These are phyloP conservation scores for Oscheius sp. DNA, from an alignment of 2,888 invertebrate species.

Conservation along the genomic window DNA sequence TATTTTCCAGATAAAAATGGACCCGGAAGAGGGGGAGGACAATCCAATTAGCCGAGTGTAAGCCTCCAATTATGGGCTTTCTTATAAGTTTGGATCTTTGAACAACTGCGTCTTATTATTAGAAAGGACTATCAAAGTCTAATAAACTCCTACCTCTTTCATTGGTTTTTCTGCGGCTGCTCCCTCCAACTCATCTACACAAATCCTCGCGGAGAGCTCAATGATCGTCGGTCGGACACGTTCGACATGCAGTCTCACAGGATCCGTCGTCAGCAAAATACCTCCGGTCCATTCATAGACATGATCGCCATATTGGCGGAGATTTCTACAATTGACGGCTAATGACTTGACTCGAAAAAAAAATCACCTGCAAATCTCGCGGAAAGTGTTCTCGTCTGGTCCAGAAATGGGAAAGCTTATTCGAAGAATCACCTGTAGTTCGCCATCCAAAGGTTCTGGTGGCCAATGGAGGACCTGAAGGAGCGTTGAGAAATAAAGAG, in stretches of 20 bases:
- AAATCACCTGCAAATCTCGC: conserved; percentile 42
- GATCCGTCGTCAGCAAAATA: conserved; percentile 41
- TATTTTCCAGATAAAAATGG: too few relatives aligned
- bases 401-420: conserved; percentile 42
- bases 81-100: too few relatives aligned
- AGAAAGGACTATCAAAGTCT: background rate
- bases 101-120: too few relatives aligned
- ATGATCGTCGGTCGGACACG: conserved; percentile 42
- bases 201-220: conserved; percentile 43
- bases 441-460: conserved; percentile 45
- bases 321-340: conserved; percentile 9
- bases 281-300: conserved; percentile 49
- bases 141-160: conserved; percentile 30
- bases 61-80: too few relatives aligned
- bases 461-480: conserved; percentile 48
- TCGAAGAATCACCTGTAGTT: conserved; percentile 50
- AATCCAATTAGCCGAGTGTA: too few relatives aligned
- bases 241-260: conserved; percentile 43
- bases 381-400: conserved; percentile 43
- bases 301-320: conserved; percentile 32
- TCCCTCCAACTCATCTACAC: conserved; percentile 51
- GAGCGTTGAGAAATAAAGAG: background rate
- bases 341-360: background rate
- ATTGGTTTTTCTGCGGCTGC: conserved; percentile 18
- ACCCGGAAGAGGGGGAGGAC: too few relatives aligned